Evolutionary conservation across 1,140 invertebrate species (phyloP).

Genomic region (Zophobas morio): DNA sequence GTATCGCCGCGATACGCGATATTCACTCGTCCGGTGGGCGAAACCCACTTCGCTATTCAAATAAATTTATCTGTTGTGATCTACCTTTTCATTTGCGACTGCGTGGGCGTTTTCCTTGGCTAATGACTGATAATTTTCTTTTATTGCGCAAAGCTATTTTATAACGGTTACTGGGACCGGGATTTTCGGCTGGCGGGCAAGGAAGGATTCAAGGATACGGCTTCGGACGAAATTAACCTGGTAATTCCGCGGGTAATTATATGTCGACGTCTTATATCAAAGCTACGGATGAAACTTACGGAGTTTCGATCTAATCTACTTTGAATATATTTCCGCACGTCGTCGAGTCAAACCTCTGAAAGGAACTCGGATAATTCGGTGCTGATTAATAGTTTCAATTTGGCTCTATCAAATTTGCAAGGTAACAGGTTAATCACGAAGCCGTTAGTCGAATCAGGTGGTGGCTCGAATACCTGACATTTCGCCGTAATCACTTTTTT

Average conservation of each 20-base stretch:
- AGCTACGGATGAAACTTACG: not conserved
- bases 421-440: no score
- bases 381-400: not conserved
- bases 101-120: conserved; percentile 1
- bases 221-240: not conserved
- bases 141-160: not conserved
- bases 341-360: conserved; percentile 4
- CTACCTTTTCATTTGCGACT: conserved; percentile 6
- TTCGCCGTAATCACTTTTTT: conserved; percentile 1
- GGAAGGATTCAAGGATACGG: not conserved
- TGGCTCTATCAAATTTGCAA: not conserved
- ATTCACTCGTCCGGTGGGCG: conserved; percentile 8
- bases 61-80: conserved; percentile 37
- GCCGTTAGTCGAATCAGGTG: no score
- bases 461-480: not conserved
- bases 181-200: conserved; percentile 2
- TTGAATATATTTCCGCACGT: not conserved
- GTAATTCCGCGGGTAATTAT: conserved; percentile 11
- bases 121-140: conserved; percentile 21
- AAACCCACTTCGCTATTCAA: conserved; percentile 18
- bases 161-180: not conserved
- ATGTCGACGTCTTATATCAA: conserved; percentile 17
- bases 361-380: conserved; percentile 17
- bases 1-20: conserved; percentile 31
- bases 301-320: conserved; percentile 12